Evolutionary conservation across 2,113 vertebrate species (phyloP).

Genomic region (Xiphophorus hellerii): DNA sequence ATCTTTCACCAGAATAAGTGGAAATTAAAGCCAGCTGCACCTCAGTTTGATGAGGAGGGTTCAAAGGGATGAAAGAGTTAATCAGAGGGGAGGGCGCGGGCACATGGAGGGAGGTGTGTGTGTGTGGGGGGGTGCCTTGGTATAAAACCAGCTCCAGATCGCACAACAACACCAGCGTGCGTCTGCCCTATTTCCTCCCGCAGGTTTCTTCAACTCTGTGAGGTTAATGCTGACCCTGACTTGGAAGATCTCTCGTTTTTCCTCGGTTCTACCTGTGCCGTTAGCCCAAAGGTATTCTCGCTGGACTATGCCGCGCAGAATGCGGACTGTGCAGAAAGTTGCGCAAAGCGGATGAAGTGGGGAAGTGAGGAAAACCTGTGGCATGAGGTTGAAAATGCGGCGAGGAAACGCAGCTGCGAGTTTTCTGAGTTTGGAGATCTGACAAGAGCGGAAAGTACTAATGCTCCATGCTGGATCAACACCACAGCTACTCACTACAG

Average conservation of each 20-base stretch:
- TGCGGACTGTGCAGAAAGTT: conserved; percentile 43
- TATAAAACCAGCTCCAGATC: conserved; percentile 78
- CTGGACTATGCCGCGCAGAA: conserved; percentile 28
- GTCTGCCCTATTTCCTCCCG: conserved; percentile 38
- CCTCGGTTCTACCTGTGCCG: neutral
- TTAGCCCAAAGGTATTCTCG: neutral
- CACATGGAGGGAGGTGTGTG: conserved; percentile 33
- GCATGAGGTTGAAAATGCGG: conserved; percentile 57
- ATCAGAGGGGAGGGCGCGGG: conserved; percentile 73
- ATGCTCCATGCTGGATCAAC: neutral
- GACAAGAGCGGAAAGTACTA: neutral
- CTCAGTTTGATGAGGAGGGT: conserved; percentile 10
- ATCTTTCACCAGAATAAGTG: neutral
- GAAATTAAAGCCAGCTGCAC: neutral
- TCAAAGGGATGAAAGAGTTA: conserved; percentile 74
- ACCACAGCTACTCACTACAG: conserved; percentile 2
- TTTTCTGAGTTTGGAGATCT: conserved; percentile 48
- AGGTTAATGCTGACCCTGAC: neutral
- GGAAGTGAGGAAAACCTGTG: conserved; percentile 26
- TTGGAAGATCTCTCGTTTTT: conserved; percentile 4
- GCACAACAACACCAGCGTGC: conserved; percentile 68
- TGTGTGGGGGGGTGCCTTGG: conserved; percentile 43
- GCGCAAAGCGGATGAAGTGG: conserved; percentile 34
- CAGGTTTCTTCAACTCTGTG: conserved; percentile 9
- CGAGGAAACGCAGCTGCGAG: conserved; percentile 42